A percentile compares a stretch with the other conserved stretches of the same genome.
phyloP scores from a whole-genome alignment of 2,888 invertebrate genomes.

The Caenorhabditis afra region DNA sequence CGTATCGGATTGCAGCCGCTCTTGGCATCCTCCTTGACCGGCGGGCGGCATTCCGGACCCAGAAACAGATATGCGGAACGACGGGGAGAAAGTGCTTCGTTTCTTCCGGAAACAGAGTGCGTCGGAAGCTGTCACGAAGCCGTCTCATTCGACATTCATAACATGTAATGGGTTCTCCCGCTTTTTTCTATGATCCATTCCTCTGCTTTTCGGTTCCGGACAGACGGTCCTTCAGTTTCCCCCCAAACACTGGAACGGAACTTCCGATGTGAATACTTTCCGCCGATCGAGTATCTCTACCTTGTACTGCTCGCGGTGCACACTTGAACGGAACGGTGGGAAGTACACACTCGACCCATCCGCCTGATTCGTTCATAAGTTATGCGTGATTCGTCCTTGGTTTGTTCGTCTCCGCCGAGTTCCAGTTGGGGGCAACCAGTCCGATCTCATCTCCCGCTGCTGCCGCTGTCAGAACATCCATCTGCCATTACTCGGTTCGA shows the following conservation, averaged over 20 bases:
- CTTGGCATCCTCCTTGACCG: constrained; percentile 32
- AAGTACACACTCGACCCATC: constrained; percentile 28
- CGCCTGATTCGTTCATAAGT: constrained; percentile 36
- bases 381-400: constrained; percentile 21
- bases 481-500: constrained; percentile 43
- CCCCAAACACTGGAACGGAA: constrained; percentile 39
- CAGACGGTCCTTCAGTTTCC: neutral
- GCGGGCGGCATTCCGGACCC: neutral
- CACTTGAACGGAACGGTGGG: constrained; percentile 43
- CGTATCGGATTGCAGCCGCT: constrained; percentile 33
- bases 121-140: constrained; percentile 50
- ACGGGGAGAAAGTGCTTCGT: constrained; percentile 6
- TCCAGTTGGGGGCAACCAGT: constrained; percentile 42
- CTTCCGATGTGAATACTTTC: no score
- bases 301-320: no score
- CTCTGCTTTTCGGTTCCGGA: neutral
- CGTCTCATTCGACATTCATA: constrained; percentile 55
- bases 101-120: constrained; percentile 30
- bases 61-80: constrained; percentile 10
- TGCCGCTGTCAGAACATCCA: neutral
- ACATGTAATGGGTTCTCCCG: constrained; percentile 52
- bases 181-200: constrained; percentile 39
- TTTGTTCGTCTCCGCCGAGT: constrained; percentile 17
- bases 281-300: no score
- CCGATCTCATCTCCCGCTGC: constrained; percentile 33